Evolutionary conservation across 1,140 invertebrate genomes (phyloP), one percentile per base, ranked within the genome.

Genomic region (Psix sp.): DNA sequence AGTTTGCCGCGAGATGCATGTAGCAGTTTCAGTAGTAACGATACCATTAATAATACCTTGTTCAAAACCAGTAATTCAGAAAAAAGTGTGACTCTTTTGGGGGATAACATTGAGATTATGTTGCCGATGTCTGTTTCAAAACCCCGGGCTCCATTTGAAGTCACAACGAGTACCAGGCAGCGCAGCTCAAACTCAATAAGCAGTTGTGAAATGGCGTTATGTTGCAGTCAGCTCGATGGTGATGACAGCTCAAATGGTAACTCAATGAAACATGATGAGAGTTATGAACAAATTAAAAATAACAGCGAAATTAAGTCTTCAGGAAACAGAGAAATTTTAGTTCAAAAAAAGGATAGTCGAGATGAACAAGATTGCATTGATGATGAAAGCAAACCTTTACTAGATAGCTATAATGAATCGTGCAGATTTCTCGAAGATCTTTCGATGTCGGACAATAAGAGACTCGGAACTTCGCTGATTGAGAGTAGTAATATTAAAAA

Each of bases 161-260:
- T 59, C 26, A 59, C 67, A 1, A 52, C 52, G 1, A 80, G 36
- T 48, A 39, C 70, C 0, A 72, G 84, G 39, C 83, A 86, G 14
- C 77, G 84, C 17, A 87, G 85, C 17, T 87, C 86, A 0, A 87
- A 87, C 67, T 87, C 86, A 3, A 81, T 87, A 57, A 87, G 85
- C 46, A 87, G 86, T 29, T 87, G 86, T 21, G 86, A 87, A 83
- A 87, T 87, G 84, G 86, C 86, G 29, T 54, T 87, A 10, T 82
- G 80, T 17, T 74, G 71, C 35, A 84, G 83, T 38, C 83, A 85
- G 38, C 74, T 78, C 7, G 86, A 86, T 7, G 80, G 62, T 5
- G 80, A 85, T 3, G 81, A 84, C 4, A 80, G 76, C 63, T 80
- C 76, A 1, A 84, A 80, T 17, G 79, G 70, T 3, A 82, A 71